Conservation (phyloP, 1,140 invertebrate genomes). For the Planococcus citri region DNA sequence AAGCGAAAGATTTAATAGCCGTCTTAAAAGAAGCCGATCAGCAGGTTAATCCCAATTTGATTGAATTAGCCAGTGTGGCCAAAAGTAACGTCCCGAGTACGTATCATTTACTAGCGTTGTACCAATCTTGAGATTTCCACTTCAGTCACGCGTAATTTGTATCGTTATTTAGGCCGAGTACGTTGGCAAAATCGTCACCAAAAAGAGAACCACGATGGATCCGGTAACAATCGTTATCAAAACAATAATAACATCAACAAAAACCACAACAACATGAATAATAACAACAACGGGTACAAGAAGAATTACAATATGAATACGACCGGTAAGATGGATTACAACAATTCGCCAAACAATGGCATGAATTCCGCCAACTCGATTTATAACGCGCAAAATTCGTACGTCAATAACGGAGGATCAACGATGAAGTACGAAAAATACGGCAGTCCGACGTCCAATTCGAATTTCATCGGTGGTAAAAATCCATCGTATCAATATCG, state of each 20-base stretch:
- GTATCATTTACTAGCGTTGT: not conserved
- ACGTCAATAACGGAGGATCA: not conserved
- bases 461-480: not conserved
- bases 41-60: conserved; percentile 60
- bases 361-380: no score
- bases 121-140: not conserved
- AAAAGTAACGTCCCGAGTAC: conserved; percentile 28
- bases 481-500: not conserved
- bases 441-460: not conserved
- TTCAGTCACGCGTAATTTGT: no score
- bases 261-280: no score
- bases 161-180: not conserved
- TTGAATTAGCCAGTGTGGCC: conserved; percentile 41
- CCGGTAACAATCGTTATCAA: not conserved
- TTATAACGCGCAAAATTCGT: not conserved
- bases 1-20: conserved; percentile 81
- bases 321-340: not conserved
- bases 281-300: not conserved
- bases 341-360: not conserved
- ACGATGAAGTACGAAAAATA: not conserved
- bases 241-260: not conserved
- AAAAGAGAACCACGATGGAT: not conserved
- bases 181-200: not conserved
- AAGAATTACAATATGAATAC: not conserved
- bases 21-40: conserved; percentile 93